These are phyloP conservation scores for Alexandromys fortis DNA, from an alignment of 2,113 vertebrate species.

Conservation along the genomic window DNA sequence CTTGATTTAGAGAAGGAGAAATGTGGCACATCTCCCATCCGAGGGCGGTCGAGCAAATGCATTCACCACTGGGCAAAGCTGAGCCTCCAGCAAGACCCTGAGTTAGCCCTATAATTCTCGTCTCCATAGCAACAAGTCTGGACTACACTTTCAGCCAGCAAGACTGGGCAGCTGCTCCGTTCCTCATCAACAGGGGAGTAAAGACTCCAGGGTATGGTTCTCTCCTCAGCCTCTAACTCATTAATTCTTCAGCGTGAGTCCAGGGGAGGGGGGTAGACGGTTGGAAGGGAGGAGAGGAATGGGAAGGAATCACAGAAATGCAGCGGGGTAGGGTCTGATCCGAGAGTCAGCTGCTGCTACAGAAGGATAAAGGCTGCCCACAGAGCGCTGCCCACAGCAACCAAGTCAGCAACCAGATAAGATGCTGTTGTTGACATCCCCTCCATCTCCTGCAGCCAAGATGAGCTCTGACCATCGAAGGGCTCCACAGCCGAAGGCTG, in stretches of 20 bases:
- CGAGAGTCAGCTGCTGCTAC: background rate
- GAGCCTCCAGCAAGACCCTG: background rate
- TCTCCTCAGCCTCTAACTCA: background rate
- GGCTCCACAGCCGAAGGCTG: background rate
- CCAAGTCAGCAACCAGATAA: too few relatives aligned
- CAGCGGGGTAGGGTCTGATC: background rate
- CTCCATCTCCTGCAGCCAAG: background rate
- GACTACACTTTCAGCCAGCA: background rate
- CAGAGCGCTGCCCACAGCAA: background rate
- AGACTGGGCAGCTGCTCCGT: background rate
- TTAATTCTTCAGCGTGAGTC: background rate
- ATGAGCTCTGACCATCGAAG: background rate
- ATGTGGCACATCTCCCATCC: background rate
- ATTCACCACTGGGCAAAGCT: background rate
- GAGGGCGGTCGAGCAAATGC: background rate
- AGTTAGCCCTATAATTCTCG: background rate
- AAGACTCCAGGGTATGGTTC: background rate
- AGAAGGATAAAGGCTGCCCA: background rate
- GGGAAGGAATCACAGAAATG: too few relatives aligned
- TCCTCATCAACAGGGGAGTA: background rate
- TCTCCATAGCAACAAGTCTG: slow-evolving; percentile 63
- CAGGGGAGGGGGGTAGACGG: background rate
- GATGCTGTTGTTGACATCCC: background rate
- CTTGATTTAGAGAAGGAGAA: background rate
- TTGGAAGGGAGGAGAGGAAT: too few relatives aligned